These are phyloP conservation scores for Leucophenga maculata DNA, from an alignment of 2,888 invertebrate species.

Conservation along the genomic window DNA sequence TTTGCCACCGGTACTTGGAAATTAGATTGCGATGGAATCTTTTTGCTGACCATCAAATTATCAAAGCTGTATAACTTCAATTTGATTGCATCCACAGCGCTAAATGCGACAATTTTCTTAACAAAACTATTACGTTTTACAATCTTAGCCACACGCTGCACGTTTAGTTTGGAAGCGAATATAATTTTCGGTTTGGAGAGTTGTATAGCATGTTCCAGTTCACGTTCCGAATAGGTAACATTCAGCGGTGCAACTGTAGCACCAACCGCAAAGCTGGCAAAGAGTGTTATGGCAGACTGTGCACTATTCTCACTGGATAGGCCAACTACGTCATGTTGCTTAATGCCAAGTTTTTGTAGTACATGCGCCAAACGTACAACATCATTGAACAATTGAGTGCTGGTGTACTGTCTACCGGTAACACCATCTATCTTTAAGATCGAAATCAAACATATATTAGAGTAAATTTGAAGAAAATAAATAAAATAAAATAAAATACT, in stretches of 20 bases:
- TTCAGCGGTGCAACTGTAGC: conserved; percentile 76
- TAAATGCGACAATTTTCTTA: conserved; percentile 76
- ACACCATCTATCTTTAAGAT: conserved; percentile 66
- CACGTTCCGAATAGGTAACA: conserved; percentile 76
- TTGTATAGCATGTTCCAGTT: conserved; percentile 79
- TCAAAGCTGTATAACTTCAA: conserved; percentile 53
- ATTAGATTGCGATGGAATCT: conserved; percentile 64
- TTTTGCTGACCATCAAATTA: conserved; percentile 58
- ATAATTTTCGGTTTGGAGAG: conserved; percentile 81
- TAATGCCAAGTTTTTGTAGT: conserved; percentile 72
- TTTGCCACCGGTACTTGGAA: conserved; percentile 73
- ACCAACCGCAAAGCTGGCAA: conserved; percentile 74
- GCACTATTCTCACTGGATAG: conserved; percentile 76
- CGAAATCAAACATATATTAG: conserved; percentile 1
- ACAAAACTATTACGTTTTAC: conserved; percentile 74
- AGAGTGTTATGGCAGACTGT: conserved; percentile 73
- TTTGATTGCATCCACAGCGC: conserved; percentile 64
- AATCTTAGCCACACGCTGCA: conserved; percentile 75
- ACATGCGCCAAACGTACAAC: conserved; percentile 65
- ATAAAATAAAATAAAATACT: too few relatives aligned
- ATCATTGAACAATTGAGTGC: conserved; percentile 58
- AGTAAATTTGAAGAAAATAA: too few relatives aligned
- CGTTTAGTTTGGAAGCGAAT: conserved; percentile 77
- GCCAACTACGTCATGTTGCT: conserved; percentile 74
- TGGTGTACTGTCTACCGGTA: conserved; percentile 58